Evolutionary conservation across 2,888 invertebrate species (phyloP).

Genomic region (Melanchra persicariae): DNA sequence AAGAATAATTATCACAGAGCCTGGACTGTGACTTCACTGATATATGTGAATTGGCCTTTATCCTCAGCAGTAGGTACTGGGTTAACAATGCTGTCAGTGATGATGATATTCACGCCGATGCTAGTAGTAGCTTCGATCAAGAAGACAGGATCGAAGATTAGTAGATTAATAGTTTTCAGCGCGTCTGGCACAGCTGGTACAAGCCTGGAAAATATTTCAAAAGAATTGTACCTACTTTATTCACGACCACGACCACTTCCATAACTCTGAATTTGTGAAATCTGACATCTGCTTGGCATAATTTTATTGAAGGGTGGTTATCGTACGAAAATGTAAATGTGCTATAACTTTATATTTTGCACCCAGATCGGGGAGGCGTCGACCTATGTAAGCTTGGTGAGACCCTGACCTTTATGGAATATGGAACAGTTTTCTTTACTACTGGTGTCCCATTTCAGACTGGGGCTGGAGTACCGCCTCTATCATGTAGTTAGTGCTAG

Average conservation of each 20-base stretch:
- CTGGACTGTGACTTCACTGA: too few relatives aligned
- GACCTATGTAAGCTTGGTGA: slow-evolving; percentile 32
- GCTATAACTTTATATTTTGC: slow-evolving; percentile 57
- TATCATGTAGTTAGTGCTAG: slow-evolving; percentile 50
- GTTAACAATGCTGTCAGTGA: background rate
- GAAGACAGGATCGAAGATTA: too few relatives aligned
- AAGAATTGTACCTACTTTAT: slow-evolving; percentile 13
- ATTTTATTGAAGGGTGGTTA: slow-evolving; percentile 62
- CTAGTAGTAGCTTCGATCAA: too few relatives aligned
- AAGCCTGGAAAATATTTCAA: slow-evolving; percentile 11
- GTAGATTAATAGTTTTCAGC: background rate
- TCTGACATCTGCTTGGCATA: slow-evolving; percentile 60
- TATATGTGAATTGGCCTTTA: too few relatives aligned
- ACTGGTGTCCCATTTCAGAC: slow-evolving; percentile 41
- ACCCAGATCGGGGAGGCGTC: slow-evolving; percentile 22
- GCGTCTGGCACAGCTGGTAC: slow-evolving; percentile 1
- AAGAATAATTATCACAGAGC: too few relatives aligned
- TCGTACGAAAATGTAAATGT: slow-evolving; percentile 57
- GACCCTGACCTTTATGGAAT: slow-evolving; percentile 40
- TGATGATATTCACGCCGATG: background rate
- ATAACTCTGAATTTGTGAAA: slow-evolving; percentile 55
- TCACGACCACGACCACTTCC: slow-evolving; percentile 8
- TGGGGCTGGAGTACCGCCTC: slow-evolving; percentile 49
- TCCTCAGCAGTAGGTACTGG: background rate
- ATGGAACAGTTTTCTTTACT: slow-evolving; percentile 44